These are phyloP conservation scores for Phasianus colchicus DNA, from an alignment of 2,113 vertebrate genomes.

Conservation along the genomic window DNA sequence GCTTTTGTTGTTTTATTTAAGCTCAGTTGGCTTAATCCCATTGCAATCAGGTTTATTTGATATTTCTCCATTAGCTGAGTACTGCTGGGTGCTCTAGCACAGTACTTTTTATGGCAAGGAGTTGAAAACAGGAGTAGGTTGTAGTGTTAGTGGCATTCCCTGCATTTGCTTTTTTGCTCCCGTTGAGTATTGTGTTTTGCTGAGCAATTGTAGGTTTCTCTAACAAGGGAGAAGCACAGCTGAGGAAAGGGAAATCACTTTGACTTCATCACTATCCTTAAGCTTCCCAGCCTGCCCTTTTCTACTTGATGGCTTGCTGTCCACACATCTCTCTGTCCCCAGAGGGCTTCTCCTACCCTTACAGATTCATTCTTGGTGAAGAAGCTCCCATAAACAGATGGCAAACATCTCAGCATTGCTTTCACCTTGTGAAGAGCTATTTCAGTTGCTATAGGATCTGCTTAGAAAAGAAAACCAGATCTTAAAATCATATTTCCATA, in stretches of 20 bases:
- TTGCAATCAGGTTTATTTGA: background rate
- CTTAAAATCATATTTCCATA: background rate
- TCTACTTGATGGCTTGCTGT: background rate
- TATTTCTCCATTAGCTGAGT: background rate
- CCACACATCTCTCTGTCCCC: background rate
- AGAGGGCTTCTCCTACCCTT: background rate
- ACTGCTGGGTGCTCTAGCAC: slow-evolving; percentile 10
- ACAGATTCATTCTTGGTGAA: slow-evolving; percentile 7
- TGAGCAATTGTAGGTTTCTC: background rate
- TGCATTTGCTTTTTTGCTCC: background rate
- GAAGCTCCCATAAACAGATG: background rate
- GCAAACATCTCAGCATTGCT: background rate
- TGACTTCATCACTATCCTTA: slow-evolving; percentile 3
- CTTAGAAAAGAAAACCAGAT: background rate
- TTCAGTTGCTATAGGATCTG: slow-evolving; percentile 35
- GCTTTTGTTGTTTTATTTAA: slow-evolving; percentile 13
- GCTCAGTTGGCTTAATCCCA: background rate
- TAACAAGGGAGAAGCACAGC: background rate
- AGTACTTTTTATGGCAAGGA: background rate
- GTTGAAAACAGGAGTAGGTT: background rate
- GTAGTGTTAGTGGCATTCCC: background rate
- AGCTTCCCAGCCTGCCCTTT: background rate
- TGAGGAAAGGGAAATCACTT: slow-evolving; percentile 8
- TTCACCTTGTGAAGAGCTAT: background rate
- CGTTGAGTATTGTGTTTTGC: background rate